A percentile compares a stretch with the other conserved stretches of the same genome.
Conservation (phyloP, 2,113 vertebrate genomes). For the Serranochromis macrocephalus region DNA sequence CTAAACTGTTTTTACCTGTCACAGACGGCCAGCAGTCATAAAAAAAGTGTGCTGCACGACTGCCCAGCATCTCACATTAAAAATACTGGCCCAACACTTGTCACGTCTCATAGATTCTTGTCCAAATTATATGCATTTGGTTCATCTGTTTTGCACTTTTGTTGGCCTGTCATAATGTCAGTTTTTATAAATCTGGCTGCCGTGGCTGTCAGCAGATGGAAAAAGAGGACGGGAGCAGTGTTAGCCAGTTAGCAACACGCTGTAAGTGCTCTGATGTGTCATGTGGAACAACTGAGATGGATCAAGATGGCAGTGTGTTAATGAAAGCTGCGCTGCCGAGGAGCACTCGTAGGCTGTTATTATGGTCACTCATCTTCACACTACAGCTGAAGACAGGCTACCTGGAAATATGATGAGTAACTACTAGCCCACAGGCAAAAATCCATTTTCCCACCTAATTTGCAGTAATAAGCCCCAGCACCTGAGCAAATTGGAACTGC, state of each 20-base stretch:
- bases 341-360: slow-evolving; percentile 13
- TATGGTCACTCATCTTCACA: slow-evolving; percentile 35
- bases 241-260: slow-evolving; percentile 16
- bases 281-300: slow-evolving; percentile 9
- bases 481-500: slow-evolving; percentile 9
- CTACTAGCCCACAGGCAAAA: slow-evolving; percentile 9
- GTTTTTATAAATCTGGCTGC: background rate
- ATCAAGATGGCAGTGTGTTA: slow-evolving; percentile 26
- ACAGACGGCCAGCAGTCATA: background rate
- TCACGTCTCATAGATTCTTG: background rate
- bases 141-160: slow-evolving; percentile 8
- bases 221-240: background rate
- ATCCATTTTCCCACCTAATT: slow-evolving; percentile 24
- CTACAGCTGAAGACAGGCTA: background rate
- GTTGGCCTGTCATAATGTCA: background rate
- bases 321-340: slow-evolving; percentile 17
- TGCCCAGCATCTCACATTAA: background rate
- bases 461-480: slow-evolving; percentile 10
- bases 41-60: background rate
- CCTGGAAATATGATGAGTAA: slow-evolving; percentile 2
- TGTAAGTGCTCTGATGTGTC: slow-evolving; percentile 14
- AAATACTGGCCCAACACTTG: background rate
- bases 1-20: background rate
- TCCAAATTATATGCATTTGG: background rate
- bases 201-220: slow-evolving; percentile 25